Base-by-base conservation (phyloP, 1,140 invertebrate species). In the Drosophila lini region DNA sequence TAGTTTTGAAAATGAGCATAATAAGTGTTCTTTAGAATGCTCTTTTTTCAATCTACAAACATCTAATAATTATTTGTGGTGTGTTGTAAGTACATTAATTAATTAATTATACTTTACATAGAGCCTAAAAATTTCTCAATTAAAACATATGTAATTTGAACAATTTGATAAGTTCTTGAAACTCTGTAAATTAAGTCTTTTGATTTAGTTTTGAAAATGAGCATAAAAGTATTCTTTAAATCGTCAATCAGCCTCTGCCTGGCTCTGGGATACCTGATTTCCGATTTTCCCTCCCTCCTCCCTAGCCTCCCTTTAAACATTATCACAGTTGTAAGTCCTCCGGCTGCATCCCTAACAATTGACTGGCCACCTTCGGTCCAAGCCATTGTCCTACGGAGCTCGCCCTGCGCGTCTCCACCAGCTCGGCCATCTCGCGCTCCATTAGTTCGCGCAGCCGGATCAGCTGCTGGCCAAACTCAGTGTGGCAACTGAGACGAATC, bases 381-480 rank as follows among this genome's bases (percentile, higher is more conserved):
- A 44, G 3, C 34, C 63, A 47, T 28, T 59, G 2, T 6, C 0
- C 1, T 2, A 1, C 15, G 10, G 3, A 0, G 13, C 0, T n/a
- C 7, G 61, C 0, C 4, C 13, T 34, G 2, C 82, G 82, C 4
- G 16, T 36, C 28, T 28, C 16, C 15, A 85, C 40, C 16, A 86
- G 3, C 8, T 56, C 53, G 4, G 50, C 10, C 2, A 85, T 28
- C 41, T 85, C 81, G 4, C 16, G 8, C 0, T 38, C 28, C 3
- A 86, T 47, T 1, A 67, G 32, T 4, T 7, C 1, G 5, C 81
- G 81, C 32, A 85, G 28, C 0, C 31, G n/a, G 0, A 63, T 15
- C 7, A 85, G 9, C 0, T 71, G 31, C 3, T 11, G 0, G 0
- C 36, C 78, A 5, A 74, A 5, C 3, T 57, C 19, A 0, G 40